phyloP scores from a whole-genome alignment of 2,113 vertebrate species.

The Microtus montanus region DNA sequence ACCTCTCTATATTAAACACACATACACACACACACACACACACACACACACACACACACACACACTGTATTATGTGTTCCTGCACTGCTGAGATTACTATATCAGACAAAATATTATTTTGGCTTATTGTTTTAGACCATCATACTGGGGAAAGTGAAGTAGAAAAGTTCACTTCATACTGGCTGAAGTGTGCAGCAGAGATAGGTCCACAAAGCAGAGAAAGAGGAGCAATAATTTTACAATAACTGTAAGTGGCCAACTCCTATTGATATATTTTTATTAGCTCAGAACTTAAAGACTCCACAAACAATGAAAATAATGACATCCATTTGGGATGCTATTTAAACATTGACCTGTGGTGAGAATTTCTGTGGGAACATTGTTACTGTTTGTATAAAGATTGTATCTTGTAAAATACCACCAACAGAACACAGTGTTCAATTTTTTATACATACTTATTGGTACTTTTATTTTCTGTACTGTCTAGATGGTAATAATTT shows the following conservation, averaged over 20 bases:
- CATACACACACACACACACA: too few relatives aligned
- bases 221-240: neutral
- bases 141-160: neutral
- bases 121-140: neutral
- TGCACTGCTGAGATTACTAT: neutral
- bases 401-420: neutral
- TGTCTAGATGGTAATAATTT: too few relatives aligned
- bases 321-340: neutral
- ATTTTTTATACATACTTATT: neutral
- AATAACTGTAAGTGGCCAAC: neutral
- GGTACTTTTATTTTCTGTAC: neutral
- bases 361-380: neutral
- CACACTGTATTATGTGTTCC: neutral
- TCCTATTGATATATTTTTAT: neutral
- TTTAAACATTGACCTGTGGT: neutral
- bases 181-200: neutral
- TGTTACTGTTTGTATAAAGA: neutral
- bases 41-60: too few relatives aligned
- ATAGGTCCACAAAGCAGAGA: neutral
- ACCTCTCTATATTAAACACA: neutral
- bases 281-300: neutral
- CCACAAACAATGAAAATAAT: neutral
- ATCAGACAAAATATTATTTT: neutral
- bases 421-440: neutral
- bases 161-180: neutral